Percentiles rank a stretch among this genome's conserved stretches.
Evolutionary conservation across 2,113 vertebrate species (phyloP).

Genomic region (Calidris pygmaea): DNA sequence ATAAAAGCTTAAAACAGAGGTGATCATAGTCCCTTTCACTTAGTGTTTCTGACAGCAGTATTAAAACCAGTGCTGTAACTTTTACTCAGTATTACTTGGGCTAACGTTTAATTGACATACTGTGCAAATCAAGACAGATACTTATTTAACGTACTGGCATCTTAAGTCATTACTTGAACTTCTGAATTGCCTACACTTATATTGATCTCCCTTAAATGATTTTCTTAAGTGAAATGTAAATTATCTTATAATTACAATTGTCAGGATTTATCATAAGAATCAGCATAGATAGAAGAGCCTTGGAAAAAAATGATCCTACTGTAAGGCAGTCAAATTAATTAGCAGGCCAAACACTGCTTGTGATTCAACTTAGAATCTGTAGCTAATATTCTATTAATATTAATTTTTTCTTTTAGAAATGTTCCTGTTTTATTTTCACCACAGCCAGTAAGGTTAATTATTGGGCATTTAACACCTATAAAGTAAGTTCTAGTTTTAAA

Average conservation of each 20-base stretch:
- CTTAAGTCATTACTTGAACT: slow-evolving; percentile 18
- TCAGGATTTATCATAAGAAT: slow-evolving; percentile 27
- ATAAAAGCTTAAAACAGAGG: neutral
- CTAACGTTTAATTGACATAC: neutral
- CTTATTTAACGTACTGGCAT: slow-evolving; percentile 33
- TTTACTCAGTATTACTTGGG: neutral
- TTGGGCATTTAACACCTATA: slow-evolving; percentile 25
- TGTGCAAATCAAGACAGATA: slow-evolving; percentile 28
- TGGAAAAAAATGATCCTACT: neutral
- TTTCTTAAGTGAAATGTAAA: slow-evolving; percentile 49
- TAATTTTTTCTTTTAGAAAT: slow-evolving; percentile 62
- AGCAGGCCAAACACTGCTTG: neutral
- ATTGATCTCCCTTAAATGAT: slow-evolving; percentile 50
- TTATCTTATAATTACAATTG: slow-evolving; percentile 32
- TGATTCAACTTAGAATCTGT: neutral
- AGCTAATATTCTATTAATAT: slow-evolving; percentile 8
- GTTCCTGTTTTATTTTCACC: slow-evolving; percentile 41
- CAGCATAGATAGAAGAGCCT: neutral
- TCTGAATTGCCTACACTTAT: slow-evolving; percentile 29
- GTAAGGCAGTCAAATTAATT: slow-evolving; percentile 30
- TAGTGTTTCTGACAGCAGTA: neutral
- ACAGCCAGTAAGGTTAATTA: slow-evolving; percentile 33
- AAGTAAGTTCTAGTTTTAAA: slow-evolving; percentile 36
- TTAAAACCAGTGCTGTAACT: neutral
- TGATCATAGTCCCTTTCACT: neutral